Evolutionary conservation across 2,888 invertebrate genomes (phyloP).

Genomic region (Drosophila hamatofila): DNA sequence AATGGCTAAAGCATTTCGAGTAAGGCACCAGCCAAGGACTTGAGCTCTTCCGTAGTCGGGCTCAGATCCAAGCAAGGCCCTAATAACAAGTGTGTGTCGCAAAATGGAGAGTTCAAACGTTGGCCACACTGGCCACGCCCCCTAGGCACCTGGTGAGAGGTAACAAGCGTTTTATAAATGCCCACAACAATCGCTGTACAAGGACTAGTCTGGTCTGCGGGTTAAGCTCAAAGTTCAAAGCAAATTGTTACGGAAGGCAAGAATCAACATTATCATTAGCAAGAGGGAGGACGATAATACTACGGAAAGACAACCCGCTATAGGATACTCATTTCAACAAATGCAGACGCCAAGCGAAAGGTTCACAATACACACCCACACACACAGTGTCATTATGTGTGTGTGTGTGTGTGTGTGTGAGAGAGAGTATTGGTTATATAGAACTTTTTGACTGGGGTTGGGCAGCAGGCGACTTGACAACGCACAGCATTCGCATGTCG

Average conservation of each 20-base stretch:
- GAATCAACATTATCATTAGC: slow-evolving; percentile 79
- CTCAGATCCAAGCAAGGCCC: neutral
- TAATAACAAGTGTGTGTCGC: slow-evolving; percentile 2
- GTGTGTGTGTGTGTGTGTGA: slow-evolving; percentile 34
- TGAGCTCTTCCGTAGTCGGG: neutral
- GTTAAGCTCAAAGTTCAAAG: slow-evolving; percentile 68
- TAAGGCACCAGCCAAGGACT: too few species aligned
- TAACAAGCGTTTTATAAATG: slow-evolving; percentile 53
- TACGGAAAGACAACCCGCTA: slow-evolving; percentile 41
- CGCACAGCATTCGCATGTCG: slow-evolving; percentile 67
- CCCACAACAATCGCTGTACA: slow-evolving; percentile 39
- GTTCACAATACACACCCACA: slow-evolving; percentile 29
- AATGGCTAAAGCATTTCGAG: neutral
- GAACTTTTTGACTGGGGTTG: slow-evolving; percentile 8
- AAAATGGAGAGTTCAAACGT: slow-evolving; percentile 18
- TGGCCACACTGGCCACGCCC: slow-evolving; percentile 18
- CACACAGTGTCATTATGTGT: neutral
- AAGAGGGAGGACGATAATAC: slow-evolving; percentile 46
- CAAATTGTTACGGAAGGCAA: slow-evolving; percentile 81
- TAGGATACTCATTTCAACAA: slow-evolving; percentile 64
- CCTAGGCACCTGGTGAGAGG: slow-evolving; percentile 52
- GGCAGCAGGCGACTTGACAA: slow-evolving; percentile 43
- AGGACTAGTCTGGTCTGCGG: neutral
- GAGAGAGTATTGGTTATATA: slow-evolving; percentile 23
- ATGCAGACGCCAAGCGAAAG: slow-evolving; percentile 55